Percentiles rank a stretch among this genome's conserved stretches.
Evolutionary conservation across 2,113 vertebrate genomes (phyloP).

Genomic region (Heliornis fulica): DNA sequence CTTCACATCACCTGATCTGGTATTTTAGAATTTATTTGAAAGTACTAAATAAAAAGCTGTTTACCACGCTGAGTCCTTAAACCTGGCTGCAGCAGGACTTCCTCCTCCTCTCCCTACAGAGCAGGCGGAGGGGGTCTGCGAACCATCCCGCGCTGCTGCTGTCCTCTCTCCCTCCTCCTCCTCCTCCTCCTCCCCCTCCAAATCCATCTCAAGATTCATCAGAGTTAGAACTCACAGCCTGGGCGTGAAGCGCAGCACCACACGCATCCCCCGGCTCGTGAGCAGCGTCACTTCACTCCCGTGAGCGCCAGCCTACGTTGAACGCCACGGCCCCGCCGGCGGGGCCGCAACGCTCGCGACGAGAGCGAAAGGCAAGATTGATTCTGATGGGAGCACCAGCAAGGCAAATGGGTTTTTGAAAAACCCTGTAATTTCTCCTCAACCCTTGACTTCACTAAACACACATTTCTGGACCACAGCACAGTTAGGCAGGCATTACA

Average conservation of each 20-base stretch:
- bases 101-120: fast-evolving
- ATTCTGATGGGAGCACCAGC: slow-evolving; percentile 70
- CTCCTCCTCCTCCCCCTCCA: background rate
- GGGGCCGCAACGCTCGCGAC: background rate
- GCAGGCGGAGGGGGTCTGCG: background rate
- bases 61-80: fast-evolving
- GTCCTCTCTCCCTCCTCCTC: background rate
- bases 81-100: background rate
- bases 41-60: too few species aligned
- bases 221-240: slow-evolving; percentile 20
- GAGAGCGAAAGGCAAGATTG: slow-evolving; percentile 60
- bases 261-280: background rate
- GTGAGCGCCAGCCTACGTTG: background rate
- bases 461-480: slow-evolving; percentile 72
- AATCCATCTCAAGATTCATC: background rate
- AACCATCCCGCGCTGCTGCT: background rate
- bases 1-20: background rate
- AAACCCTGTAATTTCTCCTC: slow-evolving; percentile 77
- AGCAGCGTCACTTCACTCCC: background rate
- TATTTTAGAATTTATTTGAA: background rate
- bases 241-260: background rate
- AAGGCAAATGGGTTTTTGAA: slow-evolving; percentile 79
- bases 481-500: slow-evolving; percentile 75
- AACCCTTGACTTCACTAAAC: slow-evolving; percentile 80
- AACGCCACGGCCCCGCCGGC: background rate